These are phyloP conservation scores for Prionailurus bengalensis DNA, from an alignment of 2,113 vertebrate species.

Conservation along the genomic window DNA sequence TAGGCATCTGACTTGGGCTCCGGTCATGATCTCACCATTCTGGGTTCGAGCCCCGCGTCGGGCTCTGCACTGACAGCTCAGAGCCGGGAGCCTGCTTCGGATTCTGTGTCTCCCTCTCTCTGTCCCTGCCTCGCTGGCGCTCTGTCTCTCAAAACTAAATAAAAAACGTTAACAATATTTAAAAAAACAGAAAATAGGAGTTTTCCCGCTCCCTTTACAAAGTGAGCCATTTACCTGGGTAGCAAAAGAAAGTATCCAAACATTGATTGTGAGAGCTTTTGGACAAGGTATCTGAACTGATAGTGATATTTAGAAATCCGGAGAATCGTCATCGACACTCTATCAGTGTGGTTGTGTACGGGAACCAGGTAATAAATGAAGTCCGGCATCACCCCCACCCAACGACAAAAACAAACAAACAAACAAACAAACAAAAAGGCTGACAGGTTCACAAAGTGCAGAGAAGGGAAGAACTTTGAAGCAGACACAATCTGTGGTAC, in stretches of 20 bases:
- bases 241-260: background rate
- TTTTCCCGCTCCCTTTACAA: background rate
- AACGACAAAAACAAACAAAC: background rate
- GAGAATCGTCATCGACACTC: background rate
- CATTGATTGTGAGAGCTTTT: background rate
- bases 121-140: no score
- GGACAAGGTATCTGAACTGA: background rate
- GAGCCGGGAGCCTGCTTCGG: no score
- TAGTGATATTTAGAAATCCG: background rate
- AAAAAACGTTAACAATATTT: no score
- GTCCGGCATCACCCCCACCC: background rate
- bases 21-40: no score
- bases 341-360: background rate
- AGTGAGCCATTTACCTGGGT: background rate
- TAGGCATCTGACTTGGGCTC: no score
- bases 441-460: background rate
- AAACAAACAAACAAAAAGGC: background rate
- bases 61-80: no score
- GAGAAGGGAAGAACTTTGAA: background rate
- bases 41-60: no score
- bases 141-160: no score
- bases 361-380: background rate
- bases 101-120: no score
- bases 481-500: background rate
- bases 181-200: no score